Conservation (phyloP, 2,797 vertebrate species). For the Hyperoplus lanceolatus region DNA sequence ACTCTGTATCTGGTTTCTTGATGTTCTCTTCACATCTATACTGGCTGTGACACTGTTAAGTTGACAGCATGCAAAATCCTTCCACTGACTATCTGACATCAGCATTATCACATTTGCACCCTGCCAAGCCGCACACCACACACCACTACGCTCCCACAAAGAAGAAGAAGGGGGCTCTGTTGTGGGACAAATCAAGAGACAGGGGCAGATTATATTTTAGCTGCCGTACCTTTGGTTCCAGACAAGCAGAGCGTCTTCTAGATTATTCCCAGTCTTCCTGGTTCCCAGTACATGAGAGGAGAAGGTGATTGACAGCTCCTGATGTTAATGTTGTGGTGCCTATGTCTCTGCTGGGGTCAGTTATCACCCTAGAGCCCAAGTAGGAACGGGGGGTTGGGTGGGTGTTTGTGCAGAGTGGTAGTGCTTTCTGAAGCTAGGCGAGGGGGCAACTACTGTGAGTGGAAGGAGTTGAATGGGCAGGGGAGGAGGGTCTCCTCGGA, state of each 20-base stretch:
- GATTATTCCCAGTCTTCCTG: constrained; percentile 16
- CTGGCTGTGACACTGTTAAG: not conserved
- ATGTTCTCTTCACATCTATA: too few species aligned
- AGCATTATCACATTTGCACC: constrained; percentile 41
- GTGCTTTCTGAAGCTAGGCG: constrained; percentile 29
- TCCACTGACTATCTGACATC: not conserved
- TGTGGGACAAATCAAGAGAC: not conserved
- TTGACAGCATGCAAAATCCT: constrained; percentile 15
- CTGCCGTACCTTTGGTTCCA: constrained; percentile 62
- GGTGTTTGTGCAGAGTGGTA: constrained; percentile 2
- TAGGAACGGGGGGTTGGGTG: not conserved
- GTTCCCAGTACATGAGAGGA: constrained; percentile 5
- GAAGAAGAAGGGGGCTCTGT: not conserved
- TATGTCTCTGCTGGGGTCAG: constrained; percentile 28
- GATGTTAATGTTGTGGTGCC: constrained; percentile 22
- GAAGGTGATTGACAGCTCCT: constrained; percentile 59
- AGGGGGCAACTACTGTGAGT: not conserved
- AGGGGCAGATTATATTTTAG: not conserved
- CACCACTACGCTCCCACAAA: too few species aligned
- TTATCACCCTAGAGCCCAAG: not conserved
- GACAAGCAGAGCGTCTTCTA: constrained; percentile 11
- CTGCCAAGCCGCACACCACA: not conserved
- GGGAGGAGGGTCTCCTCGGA: constrained; percentile 14
- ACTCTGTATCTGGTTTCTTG: constrained; percentile 24
- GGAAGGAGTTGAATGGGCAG: not conserved